Evolutionary conservation across 2,113 vertebrate species (phyloP).

Genomic region (Vulpes vulpes): DNA sequence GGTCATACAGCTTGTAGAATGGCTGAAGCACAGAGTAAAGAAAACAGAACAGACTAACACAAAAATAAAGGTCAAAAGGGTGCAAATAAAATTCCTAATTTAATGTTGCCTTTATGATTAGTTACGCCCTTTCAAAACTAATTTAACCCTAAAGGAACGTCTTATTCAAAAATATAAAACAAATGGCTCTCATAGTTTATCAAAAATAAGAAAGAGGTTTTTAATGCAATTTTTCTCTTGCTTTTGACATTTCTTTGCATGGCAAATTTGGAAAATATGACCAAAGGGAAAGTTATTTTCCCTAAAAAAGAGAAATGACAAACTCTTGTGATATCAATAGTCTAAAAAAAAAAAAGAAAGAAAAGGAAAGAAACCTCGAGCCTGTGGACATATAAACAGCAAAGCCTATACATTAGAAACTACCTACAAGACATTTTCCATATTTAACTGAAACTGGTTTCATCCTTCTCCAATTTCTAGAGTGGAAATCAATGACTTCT

Average conservation of each 20-base stretch:
- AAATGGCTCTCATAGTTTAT: slow-evolving; percentile 67
- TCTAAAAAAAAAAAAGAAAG: not conserved
- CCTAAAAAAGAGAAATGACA: slow-evolving; percentile 29
- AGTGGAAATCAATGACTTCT: slow-evolving; percentile 44
- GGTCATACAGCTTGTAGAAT: slow-evolving; percentile 25
- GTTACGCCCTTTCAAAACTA: slow-evolving; percentile 70
- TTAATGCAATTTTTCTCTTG: slow-evolving; percentile 64
- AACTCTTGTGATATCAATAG: slow-evolving; percentile 28
- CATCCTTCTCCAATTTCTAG: slow-evolving; percentile 43
- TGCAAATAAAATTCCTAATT: slow-evolving; percentile 69
- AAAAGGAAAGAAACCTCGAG: not conserved
- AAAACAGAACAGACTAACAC: slow-evolving; percentile 61
- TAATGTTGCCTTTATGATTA: slow-evolving; percentile 71
- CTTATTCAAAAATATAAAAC: slow-evolving; percentile 75
- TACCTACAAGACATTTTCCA: slow-evolving; percentile 41
- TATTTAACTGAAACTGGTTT: slow-evolving; percentile 69
- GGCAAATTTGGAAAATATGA: slow-evolving; percentile 74
- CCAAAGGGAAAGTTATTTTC: slow-evolving; percentile 34
- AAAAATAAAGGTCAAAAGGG: slow-evolving; percentile 73
- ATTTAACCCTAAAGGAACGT: slow-evolving; percentile 60
- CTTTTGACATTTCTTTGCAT: slow-evolving; percentile 68
- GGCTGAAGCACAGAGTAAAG: not conserved
- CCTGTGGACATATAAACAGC: slow-evolving; percentile 4
- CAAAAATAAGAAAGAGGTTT: slow-evolving; percentile 70
- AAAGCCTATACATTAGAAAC: slow-evolving; percentile 40